Conservation (phyloP, 1,140 invertebrate species). For the Sminthurinus signatus region DNA sequence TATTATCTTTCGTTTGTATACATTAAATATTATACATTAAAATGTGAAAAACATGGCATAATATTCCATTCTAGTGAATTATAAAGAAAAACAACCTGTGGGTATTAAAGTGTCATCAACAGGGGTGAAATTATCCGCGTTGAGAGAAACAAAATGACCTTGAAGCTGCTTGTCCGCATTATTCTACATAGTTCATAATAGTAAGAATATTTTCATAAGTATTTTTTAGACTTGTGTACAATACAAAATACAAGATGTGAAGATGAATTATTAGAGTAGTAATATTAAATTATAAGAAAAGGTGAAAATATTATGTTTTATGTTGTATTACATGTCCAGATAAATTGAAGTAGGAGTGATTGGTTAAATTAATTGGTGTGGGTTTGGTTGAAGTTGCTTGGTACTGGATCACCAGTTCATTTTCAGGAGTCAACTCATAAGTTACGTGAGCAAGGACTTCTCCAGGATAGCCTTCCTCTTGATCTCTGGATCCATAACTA, state of each 20-base stretch:
- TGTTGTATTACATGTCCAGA: slow-evolving; percentile 66
- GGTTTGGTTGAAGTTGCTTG: slow-evolving; percentile 64
- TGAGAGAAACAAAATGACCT: slow-evolving; percentile 65
- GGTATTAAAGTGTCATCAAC: slow-evolving; percentile 67
- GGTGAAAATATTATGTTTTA: no score
- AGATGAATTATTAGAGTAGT: no score
- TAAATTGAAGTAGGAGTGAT: slow-evolving; percentile 92
- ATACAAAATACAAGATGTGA: no score
- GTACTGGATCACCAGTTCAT: slow-evolving; percentile 65
- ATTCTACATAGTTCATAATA: neutral
- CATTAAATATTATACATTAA: no score
- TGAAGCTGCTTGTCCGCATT: slow-evolving; percentile 56
- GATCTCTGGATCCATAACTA: slow-evolving; percentile 63
- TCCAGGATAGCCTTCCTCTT: slow-evolving; percentile 84
- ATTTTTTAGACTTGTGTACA: neutral
- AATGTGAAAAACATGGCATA: no score
- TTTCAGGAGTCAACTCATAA: slow-evolving; percentile 65
- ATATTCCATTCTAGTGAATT: no score
- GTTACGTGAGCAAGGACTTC: slow-evolving; percentile 58
- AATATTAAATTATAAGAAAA: no score
- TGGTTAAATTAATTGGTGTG: slow-evolving; percentile 83
- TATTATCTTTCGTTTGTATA: no score
- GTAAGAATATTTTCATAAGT: neutral
- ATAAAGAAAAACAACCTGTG: no score
- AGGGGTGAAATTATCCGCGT: slow-evolving; percentile 69